A percentile compares a stretch with the other conserved stretches of the same genome.
These are phyloP conservation scores for Rhizoglyphus robini DNA, from an alignment of 1,140 invertebrate genomes.

Conservation along the genomic window DNA sequence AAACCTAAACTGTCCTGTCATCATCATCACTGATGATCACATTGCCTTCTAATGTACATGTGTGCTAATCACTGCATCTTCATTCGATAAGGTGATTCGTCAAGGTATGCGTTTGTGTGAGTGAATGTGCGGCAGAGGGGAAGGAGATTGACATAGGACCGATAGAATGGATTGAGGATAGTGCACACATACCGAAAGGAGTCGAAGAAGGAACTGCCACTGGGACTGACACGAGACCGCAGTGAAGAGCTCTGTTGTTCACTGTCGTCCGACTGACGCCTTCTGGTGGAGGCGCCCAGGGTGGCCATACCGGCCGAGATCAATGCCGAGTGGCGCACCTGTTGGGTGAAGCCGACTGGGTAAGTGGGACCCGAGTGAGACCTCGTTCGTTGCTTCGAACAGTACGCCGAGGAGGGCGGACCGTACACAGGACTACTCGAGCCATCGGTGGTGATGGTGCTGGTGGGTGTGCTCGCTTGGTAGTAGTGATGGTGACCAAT, in stretches of 20 bases:
- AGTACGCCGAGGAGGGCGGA: not conserved
- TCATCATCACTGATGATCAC: too few relatives aligned
- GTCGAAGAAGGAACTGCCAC: slow-evolving; percentile 19
- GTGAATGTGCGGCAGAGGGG: not conserved
- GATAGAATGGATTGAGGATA: not conserved
- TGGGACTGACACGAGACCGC: not conserved
- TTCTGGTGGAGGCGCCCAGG: not conserved
- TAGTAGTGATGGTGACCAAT: not conserved
- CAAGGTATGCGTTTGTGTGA: too few relatives aligned
- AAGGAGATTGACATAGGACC: not conserved
- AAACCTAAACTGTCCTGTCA: too few relatives aligned
- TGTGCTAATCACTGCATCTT: too few relatives aligned
- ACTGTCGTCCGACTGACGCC: slow-evolving; percentile 4
- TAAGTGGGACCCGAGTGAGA: slow-evolving; percentile 1
- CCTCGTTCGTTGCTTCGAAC: not conserved
- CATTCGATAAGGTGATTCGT: too few relatives aligned
- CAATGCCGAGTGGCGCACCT: slow-evolving; percentile 8
- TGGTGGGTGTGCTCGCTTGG: not conserved
- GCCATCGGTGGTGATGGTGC: not conserved
- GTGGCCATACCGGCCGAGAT: not conserved
- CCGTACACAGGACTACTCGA: not conserved
- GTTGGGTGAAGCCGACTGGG: not conserved
- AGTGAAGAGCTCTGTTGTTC: not conserved
- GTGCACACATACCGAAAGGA: not conserved
- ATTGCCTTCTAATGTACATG: too few relatives aligned